Evolutionary conservation across 2,797 vertebrate genomes (phyloP), one percentile per base, ranked within the genome.

Genomic region (Sorex maritimensis): DNA sequence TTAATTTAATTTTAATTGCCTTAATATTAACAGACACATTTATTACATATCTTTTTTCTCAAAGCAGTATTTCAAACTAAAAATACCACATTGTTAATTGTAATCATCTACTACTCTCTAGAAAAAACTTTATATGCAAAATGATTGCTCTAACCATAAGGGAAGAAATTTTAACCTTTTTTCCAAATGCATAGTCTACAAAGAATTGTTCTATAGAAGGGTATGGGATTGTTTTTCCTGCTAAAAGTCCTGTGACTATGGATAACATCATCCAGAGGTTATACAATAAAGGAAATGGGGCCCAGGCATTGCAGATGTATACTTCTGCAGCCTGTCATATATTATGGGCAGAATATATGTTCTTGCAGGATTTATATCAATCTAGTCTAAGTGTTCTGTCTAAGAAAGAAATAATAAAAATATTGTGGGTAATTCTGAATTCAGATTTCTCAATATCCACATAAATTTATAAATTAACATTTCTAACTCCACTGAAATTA

Each of bases 391-490:
- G 41, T 44, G 41, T 44, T 7, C 41, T 44, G 41, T 44, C 7
- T 44, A 19, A 19, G 44, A 79, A 92, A 11, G 23, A 17, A 72
- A 28, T 13, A 85, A 9, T 41, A 69, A 26, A 19, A 75, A 2
- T 75, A 5, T 85, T 63, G 34, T 61, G 6, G n/a, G 88, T 77
- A 88, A 65, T 71, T 28, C 68, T 75, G 12, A 65, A 6, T 24
- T 63, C 19, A 34, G 15, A 28, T 72, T 41, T 80, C 30, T 81
- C 6, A 95, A 61, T 7, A 69, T 61, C 9, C 2, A 83, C 24
- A 10, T 90, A 38, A 83, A 73, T 87, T 74, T 77, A 79, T 46
- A 68, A 86, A 73, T 12, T 23, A 92, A 44, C 1, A n/a, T 30
- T 77, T 68, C 26, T 85, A 78, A 72, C 1, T 0, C 28, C 81